Evolutionary conservation across 1,140 invertebrate species (phyloP), one percentile per base, ranked within the genome.

Genomic region (Drosophila chauvacae): DNA sequence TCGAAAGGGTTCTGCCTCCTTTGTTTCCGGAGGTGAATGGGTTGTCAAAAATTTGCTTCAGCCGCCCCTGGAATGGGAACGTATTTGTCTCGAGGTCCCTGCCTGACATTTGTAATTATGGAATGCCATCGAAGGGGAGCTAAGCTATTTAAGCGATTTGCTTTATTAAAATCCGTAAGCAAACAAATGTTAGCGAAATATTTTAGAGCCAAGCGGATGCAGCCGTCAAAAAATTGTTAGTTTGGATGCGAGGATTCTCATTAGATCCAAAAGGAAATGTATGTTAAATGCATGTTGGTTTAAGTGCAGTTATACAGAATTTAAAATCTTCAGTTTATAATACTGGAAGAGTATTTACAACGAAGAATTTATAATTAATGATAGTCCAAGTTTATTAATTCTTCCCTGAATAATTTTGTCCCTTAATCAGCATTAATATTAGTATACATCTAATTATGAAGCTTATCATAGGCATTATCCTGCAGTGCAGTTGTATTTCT

Each of bases 111-210:
- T 47, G 72, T 65, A 80, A 80, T 84, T 84, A 80, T 77, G 63
- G 69, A 78, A 68, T 50, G 65, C 70, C 23, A 60, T 37, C 62
- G 61, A 53, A 66, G 11, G n/a, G 37, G 16, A 26, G 37, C 65
- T 61, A 66, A 84, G 81, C 81, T 80, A 84, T 80, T 84, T 84
- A 84, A 84, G 81, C 81, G 81, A 84, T 84, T 84, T 84, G 81
- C 63, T 84, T 84, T 83, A 83, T 84, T 71, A 78, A 81, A 81
- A 78, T 57, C 70, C 59, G 23, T 45, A 66, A 72, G 66, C 81
- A 84, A 84, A 84, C 81, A 84, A 80, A 53, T 69, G 72, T 80
- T 84, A 72, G 77, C 81, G 41, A 69, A 78, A 68, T 74, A 74
- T 57, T 48, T 33, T 50, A 47, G 16, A 42, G 35, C 50, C 28